Percentiles rank a stretch among this genome's conserved stretches.
Evolutionary conservation across 2,113 vertebrate species (phyloP).

Genomic region (Corythaixoides concolor): DNA sequence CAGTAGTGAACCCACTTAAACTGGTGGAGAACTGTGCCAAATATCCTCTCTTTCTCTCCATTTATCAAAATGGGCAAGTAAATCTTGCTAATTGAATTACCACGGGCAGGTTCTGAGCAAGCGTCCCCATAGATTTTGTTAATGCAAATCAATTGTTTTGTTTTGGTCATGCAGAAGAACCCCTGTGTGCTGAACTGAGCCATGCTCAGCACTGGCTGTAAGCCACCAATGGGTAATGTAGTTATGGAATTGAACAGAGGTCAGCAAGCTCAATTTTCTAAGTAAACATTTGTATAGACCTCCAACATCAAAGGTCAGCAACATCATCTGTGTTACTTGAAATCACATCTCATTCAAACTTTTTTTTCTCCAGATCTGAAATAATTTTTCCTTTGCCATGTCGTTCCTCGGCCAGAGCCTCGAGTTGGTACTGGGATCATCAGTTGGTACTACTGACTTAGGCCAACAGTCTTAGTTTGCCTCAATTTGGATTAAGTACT

Average conservation of each 20-base stretch:
- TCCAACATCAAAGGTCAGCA: not conserved
- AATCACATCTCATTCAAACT: not conserved
- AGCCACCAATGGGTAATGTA: accelerated
- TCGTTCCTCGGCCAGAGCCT: not conserved
- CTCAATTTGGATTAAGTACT: not conserved
- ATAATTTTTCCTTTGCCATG: not conserved
- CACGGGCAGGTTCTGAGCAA: not conserved
- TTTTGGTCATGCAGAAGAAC: not conserved
- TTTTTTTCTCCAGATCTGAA: not conserved
- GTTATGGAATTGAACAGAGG: not conserved
- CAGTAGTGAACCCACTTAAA: not conserved
- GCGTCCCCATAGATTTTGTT: not conserved
- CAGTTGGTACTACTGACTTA: too few relatives aligned
- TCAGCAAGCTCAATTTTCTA: not conserved
- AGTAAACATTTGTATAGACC: not conserved
- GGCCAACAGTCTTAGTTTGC: not conserved
- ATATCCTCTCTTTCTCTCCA: not conserved
- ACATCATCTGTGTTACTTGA: not conserved
- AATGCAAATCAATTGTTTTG: not conserved
- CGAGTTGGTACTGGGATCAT: not conserved
- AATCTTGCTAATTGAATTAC: not conserved
- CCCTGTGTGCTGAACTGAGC: not conserved
- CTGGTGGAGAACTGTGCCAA: not conserved
- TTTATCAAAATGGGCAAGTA: not conserved
- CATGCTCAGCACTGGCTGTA: accelerated